Conservation (phyloP, 2,797 vertebrate species). For the Nasua narica region DNA sequence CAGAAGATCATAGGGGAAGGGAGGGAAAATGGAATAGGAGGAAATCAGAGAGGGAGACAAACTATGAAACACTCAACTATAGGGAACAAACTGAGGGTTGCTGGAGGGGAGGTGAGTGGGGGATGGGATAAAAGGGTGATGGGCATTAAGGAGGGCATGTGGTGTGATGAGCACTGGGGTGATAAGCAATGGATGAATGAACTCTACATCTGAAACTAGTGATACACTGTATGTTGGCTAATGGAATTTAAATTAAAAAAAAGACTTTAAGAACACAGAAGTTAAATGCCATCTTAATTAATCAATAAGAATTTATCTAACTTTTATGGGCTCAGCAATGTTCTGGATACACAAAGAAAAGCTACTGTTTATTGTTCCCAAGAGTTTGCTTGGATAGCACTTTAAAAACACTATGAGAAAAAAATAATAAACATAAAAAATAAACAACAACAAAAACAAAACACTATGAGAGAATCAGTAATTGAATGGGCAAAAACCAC, state of each 20-base stretch:
- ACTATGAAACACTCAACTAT: neutral
- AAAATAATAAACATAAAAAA: no score
- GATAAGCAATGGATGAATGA: neutral
- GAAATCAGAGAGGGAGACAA: neutral
- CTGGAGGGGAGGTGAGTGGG: neutral
- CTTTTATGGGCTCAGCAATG: neutral
- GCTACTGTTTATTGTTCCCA: neutral
- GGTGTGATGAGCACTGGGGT: neutral
- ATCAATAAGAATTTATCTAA: neutral
- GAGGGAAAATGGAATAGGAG: neutral
- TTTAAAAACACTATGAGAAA: neutral
- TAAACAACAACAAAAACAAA: no score
- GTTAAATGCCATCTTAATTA: neutral
- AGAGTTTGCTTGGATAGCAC: neutral
- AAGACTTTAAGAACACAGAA: neutral
- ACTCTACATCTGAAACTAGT: neutral
- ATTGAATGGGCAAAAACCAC: neutral
- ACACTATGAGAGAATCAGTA: neutral
- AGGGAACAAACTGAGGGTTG: neutral
- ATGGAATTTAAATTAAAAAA: neutral
- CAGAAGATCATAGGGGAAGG: neutral
- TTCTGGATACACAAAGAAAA: neutral
- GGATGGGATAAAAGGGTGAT: neutral
- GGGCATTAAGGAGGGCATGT: no score
- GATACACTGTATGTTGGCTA: neutral